phyloP scores from a whole-genome alignment of 2,797 vertebrate genomes.

The Diplodus puntazzo region DNA sequence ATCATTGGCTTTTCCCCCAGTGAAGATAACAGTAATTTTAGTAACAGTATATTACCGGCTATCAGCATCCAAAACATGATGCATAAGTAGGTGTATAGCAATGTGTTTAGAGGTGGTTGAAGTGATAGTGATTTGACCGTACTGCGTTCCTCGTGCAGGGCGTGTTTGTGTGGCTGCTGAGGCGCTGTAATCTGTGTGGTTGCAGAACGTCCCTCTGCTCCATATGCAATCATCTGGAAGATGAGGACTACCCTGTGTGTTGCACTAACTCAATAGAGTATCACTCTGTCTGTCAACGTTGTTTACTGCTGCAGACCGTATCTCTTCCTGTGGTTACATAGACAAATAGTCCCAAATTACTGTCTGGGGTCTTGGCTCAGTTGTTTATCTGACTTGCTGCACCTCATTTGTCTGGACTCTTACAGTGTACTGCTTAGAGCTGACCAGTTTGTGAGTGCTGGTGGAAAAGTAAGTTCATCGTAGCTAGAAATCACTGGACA shows the following conservation, averaged over 20 bases:
- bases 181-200: conserved; percentile 21
- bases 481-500: not conserved
- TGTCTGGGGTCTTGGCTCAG: conserved; percentile 19
- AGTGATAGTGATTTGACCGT: not conserved
- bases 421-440: not conserved
- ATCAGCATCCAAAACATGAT: not conserved
- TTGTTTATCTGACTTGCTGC: conserved; percentile 31
- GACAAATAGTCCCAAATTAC: conserved; percentile 43
- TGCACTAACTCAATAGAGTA: conserved; percentile 25
- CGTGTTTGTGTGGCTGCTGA: conserved; percentile 25
- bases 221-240: conserved; percentile 33
- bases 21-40: not conserved
- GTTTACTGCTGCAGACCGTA: conserved; percentile 47
- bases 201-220: conserved; percentile 33
- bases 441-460: not conserved
- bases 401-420: conserved; percentile 12
- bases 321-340: conserved; percentile 65
- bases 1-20: not conserved
- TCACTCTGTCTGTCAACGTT: conserved; percentile 13
- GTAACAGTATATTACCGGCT: not conserved
- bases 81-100: not conserved
- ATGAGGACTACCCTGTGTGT: conserved; percentile 4
- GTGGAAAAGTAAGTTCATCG: not conserved
- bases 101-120: conserved; percentile 18
- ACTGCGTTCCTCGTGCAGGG: conserved; percentile 21